Evolutionary conservation across 2,113 vertebrate genomes (phyloP).

Genomic region (Cebidichthys violaceus): DNA sequence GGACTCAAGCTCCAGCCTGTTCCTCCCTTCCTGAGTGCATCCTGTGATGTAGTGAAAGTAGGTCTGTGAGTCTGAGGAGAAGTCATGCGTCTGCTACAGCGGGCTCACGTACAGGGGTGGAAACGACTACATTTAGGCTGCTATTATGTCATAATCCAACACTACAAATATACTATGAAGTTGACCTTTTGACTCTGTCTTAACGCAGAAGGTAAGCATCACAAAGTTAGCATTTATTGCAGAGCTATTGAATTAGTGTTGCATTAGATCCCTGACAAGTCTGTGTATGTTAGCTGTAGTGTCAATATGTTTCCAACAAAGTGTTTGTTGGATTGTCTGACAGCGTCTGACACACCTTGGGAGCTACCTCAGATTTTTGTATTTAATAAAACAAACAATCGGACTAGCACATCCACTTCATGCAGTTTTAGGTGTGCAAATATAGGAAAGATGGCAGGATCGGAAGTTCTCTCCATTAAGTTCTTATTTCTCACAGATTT

Average conservation of each 20-base stretch:
- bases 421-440: not conserved
- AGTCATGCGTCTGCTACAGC: conserved; percentile 20
- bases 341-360: not conserved
- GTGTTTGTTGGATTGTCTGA: not conserved
- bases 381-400: not conserved
- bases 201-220: not conserved
- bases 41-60: conserved; percentile 69
- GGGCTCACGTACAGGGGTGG: conserved; percentile 24
- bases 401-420: not conserved
- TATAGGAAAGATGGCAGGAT: not conserved
- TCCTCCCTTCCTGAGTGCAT: conserved; percentile 68
- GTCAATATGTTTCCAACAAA: not conserved
- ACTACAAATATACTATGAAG: not conserved
- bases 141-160: conserved; percentile 33
- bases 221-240: not conserved
- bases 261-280: not conserved
- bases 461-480: not conserved
- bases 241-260: not conserved
- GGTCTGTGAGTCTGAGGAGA: conserved; percentile 48
- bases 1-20: conserved; percentile 42
- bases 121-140: conserved; percentile 24
- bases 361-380: not conserved
- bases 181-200: not conserved
- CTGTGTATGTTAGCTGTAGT: not conserved
- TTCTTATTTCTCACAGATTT: not conserved